phyloP scores from a whole-genome alignment of 2,888 invertebrate genomes.

The Drosophila anceps region DNA sequence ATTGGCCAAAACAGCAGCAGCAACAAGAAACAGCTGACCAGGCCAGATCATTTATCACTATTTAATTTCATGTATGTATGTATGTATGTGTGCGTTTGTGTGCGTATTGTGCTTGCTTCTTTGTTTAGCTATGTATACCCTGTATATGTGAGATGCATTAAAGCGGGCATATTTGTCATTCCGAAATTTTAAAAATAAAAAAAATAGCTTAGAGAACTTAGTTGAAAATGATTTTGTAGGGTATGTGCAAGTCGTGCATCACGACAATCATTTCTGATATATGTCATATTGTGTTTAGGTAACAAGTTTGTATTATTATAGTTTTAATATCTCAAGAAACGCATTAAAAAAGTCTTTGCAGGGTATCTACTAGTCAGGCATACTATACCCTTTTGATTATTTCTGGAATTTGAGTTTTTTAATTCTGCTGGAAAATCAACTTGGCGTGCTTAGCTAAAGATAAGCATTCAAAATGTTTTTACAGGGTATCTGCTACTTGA shows the following conservation, averaged over 20 bases:
- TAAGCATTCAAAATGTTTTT: background rate
- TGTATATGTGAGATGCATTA: background rate
- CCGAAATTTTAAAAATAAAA: background rate
- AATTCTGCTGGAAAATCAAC: background rate
- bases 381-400: background rate
- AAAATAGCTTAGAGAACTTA: background rate
- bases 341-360: background rate
- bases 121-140: slow-evolving; percentile 30
- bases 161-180: background rate
- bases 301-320: too few species aligned
- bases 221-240: too few species aligned
- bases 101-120: slow-evolving; percentile 6
- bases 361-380: background rate
- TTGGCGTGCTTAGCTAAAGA: background rate
- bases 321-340: too few species aligned
- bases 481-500: background rate
- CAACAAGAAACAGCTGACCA: slow-evolving; percentile 49
- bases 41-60: slow-evolving; percentile 76
- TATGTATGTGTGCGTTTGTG: slow-evolving; percentile 24
- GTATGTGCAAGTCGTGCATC: background rate
- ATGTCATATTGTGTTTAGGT: background rate
- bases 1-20: slow-evolving; percentile 34
- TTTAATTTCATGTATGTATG: slow-evolving; percentile 40
- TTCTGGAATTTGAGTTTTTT: background rate
- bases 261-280: too few species aligned